Conservation (phyloP, 2,797 vertebrate species). For the Anisognathus igniventris region DNA sequence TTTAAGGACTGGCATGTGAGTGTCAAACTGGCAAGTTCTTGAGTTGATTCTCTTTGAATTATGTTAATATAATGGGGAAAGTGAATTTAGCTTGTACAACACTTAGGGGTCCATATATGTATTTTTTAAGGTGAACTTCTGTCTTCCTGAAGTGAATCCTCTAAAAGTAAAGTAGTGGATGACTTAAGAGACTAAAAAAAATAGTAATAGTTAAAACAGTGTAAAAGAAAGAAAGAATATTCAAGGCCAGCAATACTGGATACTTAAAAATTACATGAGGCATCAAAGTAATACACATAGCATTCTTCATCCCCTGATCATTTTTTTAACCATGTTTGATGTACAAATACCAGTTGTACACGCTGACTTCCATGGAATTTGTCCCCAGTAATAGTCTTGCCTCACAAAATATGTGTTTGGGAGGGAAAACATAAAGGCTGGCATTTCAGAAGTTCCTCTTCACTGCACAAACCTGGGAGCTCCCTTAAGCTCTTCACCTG, state of each 20-base stretch:
- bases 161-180: background rate
- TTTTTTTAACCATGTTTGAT: background rate
- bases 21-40: background rate
- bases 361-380: background rate
- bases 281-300: background rate
- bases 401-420: background rate
- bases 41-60: background rate
- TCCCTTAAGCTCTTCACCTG: background rate
- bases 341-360: background rate
- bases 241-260: background rate
- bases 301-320: background rate
- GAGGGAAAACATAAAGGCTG: background rate
- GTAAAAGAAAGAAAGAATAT: background rate
- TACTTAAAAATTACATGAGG: background rate
- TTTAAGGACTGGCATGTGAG: background rate
- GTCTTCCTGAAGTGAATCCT: background rate
- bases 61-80: background rate
- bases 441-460: background rate
- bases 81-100: background rate
- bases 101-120: background rate
- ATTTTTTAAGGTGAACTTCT: background rate
- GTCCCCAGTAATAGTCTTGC: background rate
- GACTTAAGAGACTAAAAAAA: background rate
- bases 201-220: background rate
- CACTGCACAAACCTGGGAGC: background rate